A percentile compares a stretch with the other conserved stretches of the same genome.
Conservation (phyloP, 2,113 vertebrate genomes). For the Cryptotis parvus region DNA sequence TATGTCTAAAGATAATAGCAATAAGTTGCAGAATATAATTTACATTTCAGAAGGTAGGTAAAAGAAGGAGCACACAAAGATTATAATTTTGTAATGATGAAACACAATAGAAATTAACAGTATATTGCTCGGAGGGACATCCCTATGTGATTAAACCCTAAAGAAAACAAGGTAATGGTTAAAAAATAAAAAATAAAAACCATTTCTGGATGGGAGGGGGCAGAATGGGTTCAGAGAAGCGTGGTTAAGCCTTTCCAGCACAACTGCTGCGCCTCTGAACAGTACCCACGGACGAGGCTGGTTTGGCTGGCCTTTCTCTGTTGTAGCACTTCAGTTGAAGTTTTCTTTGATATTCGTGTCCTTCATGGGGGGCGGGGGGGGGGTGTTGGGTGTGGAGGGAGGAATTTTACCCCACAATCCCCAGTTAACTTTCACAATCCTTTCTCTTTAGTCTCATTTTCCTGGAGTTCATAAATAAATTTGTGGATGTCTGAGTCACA, state of each 20-base stretch:
- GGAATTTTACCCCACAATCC: not conserved
- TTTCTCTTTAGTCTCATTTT: not conserved
- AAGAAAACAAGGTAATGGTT: not conserved
- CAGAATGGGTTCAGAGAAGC: not conserved
- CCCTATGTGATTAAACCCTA: not conserved
- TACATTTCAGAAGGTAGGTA: not conserved
- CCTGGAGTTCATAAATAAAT: not conserved
- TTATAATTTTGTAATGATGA: not conserved
- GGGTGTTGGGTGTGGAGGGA: not conserved
- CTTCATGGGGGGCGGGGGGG: no score
- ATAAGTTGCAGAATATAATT: not conserved
- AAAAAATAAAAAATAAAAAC: not conserved
- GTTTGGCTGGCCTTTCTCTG: not conserved
- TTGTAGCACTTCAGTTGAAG: not conserved
- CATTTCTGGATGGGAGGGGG: not conserved
- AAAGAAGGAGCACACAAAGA: not conserved
- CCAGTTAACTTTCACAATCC: not conserved
- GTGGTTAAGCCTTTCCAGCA: not conserved
- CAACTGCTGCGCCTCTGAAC: no score
- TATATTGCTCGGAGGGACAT: not conserved
- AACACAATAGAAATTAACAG: not conserved
- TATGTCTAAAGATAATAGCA: no score
- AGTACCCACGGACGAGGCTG: not conserved
- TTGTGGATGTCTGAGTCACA: not conserved
- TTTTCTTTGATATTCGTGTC: conserved; percentile 24